A percentile compares a stretch with the other conserved stretches of the same genome.
These are phyloP conservation scores for Daphoenositta chrysoptera DNA, from an alignment of 2,113 vertebrate genomes.

Conservation along the genomic window DNA sequence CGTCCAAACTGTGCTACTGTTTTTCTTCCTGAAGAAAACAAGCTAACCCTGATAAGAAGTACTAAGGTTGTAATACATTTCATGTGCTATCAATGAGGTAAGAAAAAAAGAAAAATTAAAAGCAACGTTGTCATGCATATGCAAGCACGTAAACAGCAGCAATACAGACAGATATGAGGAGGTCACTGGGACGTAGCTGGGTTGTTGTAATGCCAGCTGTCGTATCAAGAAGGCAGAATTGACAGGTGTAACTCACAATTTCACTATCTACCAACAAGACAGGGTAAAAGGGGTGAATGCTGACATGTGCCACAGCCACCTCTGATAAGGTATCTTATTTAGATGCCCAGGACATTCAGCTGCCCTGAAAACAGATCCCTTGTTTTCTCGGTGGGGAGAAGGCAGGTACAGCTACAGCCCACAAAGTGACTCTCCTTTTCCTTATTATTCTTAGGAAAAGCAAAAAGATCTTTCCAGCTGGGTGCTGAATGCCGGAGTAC, in stretches of 20 bases:
- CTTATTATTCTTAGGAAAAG: not conserved
- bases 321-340: not conserved
- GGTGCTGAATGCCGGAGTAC: not conserved
- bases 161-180: not conserved
- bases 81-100: not conserved
- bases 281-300: not conserved
- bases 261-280: not conserved
- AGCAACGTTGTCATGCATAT: accelerated
- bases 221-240: not conserved
- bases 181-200: accelerated
- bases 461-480: not conserved
- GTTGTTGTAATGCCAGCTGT: accelerated
- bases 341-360: not conserved
- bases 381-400: not conserved
- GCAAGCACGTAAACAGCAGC: accelerated
- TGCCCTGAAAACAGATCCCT: not conserved
- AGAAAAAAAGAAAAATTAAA: not conserved
- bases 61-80: not conserved
- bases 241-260: not conserved
- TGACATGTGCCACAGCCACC: not conserved
- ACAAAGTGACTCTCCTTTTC: not conserved
- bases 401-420: not conserved
- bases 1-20: not conserved
- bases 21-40: not conserved
- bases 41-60: not conserved